Evolutionary conservation across 2,797 vertebrate genomes (phyloP).

Genomic region (Sibirionetta formosa): DNA sequence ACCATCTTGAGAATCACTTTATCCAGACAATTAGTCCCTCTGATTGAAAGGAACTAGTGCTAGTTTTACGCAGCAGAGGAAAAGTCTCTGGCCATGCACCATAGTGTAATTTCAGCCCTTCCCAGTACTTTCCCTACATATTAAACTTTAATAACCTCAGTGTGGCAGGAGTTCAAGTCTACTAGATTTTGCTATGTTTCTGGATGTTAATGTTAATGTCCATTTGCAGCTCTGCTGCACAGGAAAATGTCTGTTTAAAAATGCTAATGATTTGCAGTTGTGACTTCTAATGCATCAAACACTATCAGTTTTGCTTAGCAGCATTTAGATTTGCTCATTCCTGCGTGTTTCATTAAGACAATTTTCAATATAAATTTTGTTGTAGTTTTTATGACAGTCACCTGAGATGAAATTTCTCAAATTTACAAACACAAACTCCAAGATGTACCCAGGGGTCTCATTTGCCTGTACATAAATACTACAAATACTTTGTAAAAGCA

Average conservation of each 20-base stretch:
- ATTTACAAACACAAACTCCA: conserved; percentile 16
- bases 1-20: conserved; percentile 11
- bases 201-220: neutral
- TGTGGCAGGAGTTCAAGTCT: conserved; percentile 20
- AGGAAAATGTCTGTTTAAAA: conserved; percentile 2
- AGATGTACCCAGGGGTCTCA: neutral
- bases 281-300: neutral
- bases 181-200: conserved; percentile 1
- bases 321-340: neutral
- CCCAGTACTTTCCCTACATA: neutral
- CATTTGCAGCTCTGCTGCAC: neutral
- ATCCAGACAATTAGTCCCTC: neutral
- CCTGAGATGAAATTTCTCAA: neutral
- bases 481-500: conserved; percentile 37
- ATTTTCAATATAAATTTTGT: neutral
- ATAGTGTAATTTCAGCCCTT: neutral
- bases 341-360: neutral
- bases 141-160: conserved; percentile 5
- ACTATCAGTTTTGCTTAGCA: neutral
- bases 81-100: neutral
- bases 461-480: conserved; percentile 12
- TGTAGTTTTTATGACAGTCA: conserved; percentile 26
- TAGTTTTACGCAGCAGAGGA: neutral
- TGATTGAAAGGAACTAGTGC: neutral
- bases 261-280: neutral